Percentiles rank a stretch among this genome's conserved stretches.
Conservation (phyloP, 2,113 vertebrate species). For the Falcunculus frontatus region DNA sequence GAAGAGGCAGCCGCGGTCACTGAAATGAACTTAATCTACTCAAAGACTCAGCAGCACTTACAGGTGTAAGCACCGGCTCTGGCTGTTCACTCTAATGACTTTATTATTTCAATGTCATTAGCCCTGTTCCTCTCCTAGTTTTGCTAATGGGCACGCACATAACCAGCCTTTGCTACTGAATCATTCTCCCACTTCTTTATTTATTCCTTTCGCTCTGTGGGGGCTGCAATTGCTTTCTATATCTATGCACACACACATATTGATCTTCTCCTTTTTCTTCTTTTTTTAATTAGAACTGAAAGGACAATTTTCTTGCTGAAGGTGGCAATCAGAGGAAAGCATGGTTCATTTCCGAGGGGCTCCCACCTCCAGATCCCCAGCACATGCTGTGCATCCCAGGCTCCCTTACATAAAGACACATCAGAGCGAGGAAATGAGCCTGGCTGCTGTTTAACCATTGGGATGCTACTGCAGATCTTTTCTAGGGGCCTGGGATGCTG, state of each 20-base stretch:
- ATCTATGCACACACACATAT: slow-evolving; percentile 12
- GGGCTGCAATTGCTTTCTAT: slow-evolving; percentile 44
- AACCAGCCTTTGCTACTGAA: slow-evolving; percentile 55
- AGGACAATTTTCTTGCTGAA: slow-evolving; percentile 48
- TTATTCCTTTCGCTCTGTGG: slow-evolving; percentile 56
- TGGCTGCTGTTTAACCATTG: background rate
- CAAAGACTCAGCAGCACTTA: slow-evolving; percentile 11
- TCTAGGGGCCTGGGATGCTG: background rate
- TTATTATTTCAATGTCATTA: slow-evolving; percentile 70
- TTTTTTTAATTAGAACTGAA: slow-evolving; percentile 29
- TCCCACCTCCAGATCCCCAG: slow-evolving; percentile 23
- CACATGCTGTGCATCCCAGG: background rate
- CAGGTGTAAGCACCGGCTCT: slow-evolving; percentile 39
- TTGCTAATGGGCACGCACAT: slow-evolving; percentile 62
- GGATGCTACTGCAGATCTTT: background rate
- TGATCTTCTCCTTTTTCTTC: background rate
- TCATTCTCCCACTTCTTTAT: slow-evolving; percentile 59
- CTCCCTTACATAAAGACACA: slow-evolving; percentile 4
- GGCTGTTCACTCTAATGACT: slow-evolving; percentile 68
- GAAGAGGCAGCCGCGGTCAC: slow-evolving; percentile 3
- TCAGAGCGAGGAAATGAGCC: background rate
- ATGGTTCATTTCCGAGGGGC: background rate
- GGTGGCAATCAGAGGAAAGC: slow-evolving; percentile 22
- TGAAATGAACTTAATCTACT: slow-evolving; percentile 49
- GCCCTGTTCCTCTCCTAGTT: slow-evolving; percentile 52